Evolutionary conservation across 2,113 vertebrate genomes (phyloP), one percentile per base, ranked within the genome.

Genomic region (Gallinago undulata): DNA sequence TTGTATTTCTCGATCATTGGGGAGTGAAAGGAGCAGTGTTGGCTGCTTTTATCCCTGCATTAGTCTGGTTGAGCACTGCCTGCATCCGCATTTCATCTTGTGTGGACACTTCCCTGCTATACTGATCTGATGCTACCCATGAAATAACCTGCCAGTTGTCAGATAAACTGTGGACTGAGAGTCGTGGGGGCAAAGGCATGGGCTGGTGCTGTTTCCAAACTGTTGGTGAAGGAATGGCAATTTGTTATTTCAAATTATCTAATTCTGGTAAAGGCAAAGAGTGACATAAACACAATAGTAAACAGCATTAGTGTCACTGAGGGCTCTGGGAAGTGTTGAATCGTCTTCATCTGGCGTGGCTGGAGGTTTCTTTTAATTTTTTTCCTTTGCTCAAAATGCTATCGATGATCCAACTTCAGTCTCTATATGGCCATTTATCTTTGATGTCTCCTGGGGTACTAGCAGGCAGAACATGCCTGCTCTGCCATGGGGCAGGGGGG

Each of bases 141-240:
- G 2, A 66, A 56, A 55, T 47, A 78, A 75, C 45, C 66, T 78
- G 27, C 53, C 28, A 56, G n/a, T 67, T 53, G 55, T 50, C 47
- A 86, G 64, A 19, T 13, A 53, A 74, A 35, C 72, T 0, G 0
- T 35, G n/a, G 53, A 30, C 62, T 66, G 24, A 21, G 43, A 72
- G 64, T 22, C 1, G 1, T 0, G 1, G 17, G n/a, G 45, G 41
- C 1, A 5, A 63, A 91, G 47, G 43, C 74, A 68, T 0, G 4
- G n/a, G 23, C 78, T 90, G 72, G 64, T 75, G 80, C 24, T 64
- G 19, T 33, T 90, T 51, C 68, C 79, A 78, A 87, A 77, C n/a
- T 57, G 4, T 13, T 56, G 22, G 28, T 78, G 79, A 74, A 88
- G 75, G 55, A 90, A 81, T n/a, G 55, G 45, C 37, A 72, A 64